These are phyloP conservation scores for Coregonus clupeaformis DNA, from an alignment of 2,113 vertebrate genomes.

Conservation along the genomic window DNA sequence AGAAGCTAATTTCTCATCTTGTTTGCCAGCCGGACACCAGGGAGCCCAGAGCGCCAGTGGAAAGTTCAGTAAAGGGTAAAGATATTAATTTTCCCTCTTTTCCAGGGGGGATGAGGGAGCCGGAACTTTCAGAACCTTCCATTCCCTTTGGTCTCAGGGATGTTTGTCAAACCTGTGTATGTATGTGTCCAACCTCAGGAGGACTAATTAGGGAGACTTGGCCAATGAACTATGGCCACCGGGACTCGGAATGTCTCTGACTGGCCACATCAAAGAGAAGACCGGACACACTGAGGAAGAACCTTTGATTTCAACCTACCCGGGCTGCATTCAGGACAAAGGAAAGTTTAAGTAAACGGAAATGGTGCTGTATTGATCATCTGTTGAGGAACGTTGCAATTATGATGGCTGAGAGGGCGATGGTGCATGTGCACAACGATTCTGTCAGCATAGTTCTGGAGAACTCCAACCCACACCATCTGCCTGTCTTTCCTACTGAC, in stretches of 20 bases:
- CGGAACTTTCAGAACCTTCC: slow-evolving; percentile 20
- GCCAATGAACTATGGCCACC: background rate
- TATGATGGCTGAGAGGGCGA: too few relatives aligned
- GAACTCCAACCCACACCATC: too few relatives aligned
- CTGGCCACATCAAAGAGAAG: slow-evolving; percentile 45
- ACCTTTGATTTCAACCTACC: too few relatives aligned
- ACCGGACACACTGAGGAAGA: background rate
- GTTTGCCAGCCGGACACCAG: slow-evolving; percentile 25
- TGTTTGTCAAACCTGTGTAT: slow-evolving; percentile 27
- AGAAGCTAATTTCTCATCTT: slow-evolving; percentile 40
- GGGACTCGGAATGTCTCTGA: slow-evolving; percentile 12
- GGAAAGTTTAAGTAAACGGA: too few relatives aligned
- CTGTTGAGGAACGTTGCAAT: too few relatives aligned
- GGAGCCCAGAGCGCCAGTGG: slow-evolving; percentile 1
- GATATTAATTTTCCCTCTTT: background rate
- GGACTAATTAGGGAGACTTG: slow-evolving; percentile 57
- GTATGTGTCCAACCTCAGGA: slow-evolving; percentile 32
- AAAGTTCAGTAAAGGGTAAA: slow-evolving; percentile 5
- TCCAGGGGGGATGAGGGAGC: background rate
- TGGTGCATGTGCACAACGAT: too few relatives aligned
- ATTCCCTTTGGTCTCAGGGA: slow-evolving; percentile 27
- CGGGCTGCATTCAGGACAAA: too few relatives aligned
- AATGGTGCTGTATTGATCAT: too few relatives aligned
- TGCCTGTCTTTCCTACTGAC: too few relatives aligned
- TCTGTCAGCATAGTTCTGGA: too few relatives aligned